Base-by-base conservation (phyloP, 2,888 invertebrate species). In the Pristionchus mayeri region DNA sequence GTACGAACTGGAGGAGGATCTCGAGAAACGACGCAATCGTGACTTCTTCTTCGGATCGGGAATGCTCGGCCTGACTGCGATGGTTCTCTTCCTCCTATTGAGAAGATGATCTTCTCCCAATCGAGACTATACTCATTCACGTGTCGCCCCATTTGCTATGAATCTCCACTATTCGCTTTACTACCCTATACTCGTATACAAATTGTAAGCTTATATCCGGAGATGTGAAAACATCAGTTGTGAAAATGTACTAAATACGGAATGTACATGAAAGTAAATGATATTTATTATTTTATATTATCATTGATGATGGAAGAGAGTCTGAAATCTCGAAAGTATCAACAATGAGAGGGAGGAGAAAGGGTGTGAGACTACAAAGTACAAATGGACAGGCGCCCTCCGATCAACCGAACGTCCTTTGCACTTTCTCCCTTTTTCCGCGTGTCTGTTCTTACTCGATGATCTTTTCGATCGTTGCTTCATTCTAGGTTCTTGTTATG, bases 1-100 rank as follows among this genome's bases (percentile, higher is more conserved):
- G 30, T 86, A 87, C 54, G 84, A 90, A 79, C 71, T 90, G 34
- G 90, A 90, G 83, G 88, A 91, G 67, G 90, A 89, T 71, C 83
- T 85, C 54, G 87, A 87, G 54, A 86, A 85, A 18, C 78, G 87
- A 63, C 83, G 82, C 80, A 63, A 30, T 16, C 75, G 86, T 7
- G 88, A 88, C 18, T 85, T 71, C 52, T 52, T 48, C 37, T 85
- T 85, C 52, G 57, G 86, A 34, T 63, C 84, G 2, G 54, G 85
- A 7, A 27, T 87, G 13, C 44, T 85, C 27, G 87, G 86, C 24
- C 27, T 86, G 21, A 84, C 84, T 34, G 85, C 85, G 24, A 60
- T 84, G 40, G 34, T 87, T 13, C 30, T 85, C 24, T 71, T 85
- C 16, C 52, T 86, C 37, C n/a, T 87, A 11, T 48, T 85, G 24